These are phyloP conservation scores for Neodiprion virginianus DNA, from an alignment of 1,140 invertebrate genomes.

Conservation along the genomic window DNA sequence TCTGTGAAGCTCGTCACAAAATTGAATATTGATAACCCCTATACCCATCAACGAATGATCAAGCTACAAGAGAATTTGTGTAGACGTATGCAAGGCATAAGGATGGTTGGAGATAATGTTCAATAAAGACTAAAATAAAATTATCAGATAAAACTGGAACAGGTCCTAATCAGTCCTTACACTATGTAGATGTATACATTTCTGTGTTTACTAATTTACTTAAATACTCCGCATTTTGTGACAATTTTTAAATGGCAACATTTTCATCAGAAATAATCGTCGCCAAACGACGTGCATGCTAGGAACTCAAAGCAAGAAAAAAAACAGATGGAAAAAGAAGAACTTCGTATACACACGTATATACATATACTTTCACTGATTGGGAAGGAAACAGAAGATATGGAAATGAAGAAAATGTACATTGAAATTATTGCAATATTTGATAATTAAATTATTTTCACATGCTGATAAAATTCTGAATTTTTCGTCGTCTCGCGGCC, in stretches of 20 bases:
- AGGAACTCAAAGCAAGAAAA: neutral
- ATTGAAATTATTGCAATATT: neutral
- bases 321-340: neutral
- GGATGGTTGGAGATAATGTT: constrained; percentile 22
- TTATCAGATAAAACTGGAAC: constrained; percentile 45
- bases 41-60: constrained; percentile 8
- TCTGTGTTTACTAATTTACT: constrained; percentile 59
- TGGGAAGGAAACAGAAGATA: constrained; percentile 28
- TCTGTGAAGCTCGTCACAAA: neutral
- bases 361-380: constrained; percentile 6
- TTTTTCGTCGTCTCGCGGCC: neutral
- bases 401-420: constrained; percentile 32
- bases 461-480: neutral
- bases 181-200: constrained; percentile 60
- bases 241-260: constrained; percentile 49
- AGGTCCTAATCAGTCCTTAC: constrained; percentile 54
- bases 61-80: neutral
- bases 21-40: constrained; percentile 13
- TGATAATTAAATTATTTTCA: neutral
- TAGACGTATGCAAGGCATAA: constrained; percentile 1
- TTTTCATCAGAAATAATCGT: constrained; percentile 35
- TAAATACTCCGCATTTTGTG: constrained; percentile 59
- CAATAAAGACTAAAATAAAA: constrained; percentile 9
- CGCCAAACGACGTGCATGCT: constrained; percentile 37
- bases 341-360: constrained; percentile 22